Evolutionary conservation across 2,888 invertebrate genomes (phyloP), one percentile per base, ranked within the genome.

Genomic region (Allolobophora icterica): DNA sequence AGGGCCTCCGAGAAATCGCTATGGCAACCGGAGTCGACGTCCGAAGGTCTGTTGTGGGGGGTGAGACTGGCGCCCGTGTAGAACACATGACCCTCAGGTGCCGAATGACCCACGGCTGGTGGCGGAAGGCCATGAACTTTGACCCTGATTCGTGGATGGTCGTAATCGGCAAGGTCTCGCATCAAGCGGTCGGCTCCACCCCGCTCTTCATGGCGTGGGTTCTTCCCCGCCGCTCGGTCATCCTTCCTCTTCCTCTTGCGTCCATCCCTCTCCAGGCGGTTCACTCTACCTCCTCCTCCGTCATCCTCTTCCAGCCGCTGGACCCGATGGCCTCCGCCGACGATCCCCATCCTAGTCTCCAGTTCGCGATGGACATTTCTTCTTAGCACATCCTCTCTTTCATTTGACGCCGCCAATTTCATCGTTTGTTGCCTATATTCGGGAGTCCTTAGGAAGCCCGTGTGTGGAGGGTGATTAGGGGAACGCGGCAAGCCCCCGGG

Each of bases 1-100:
- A 71, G 87, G 21, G 87, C 34, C 30, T 87, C 87, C 87, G 87
- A 87, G 38, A 38, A 5, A 35, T 87, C 87, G 35, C 87, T 87
- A 87, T 87, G 87, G 87, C 87, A 87, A 87, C 87, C 87, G 87
- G 87, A 87, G 87, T 87, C 87, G 11, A 24, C 87, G 35, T 87
- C 87, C 87, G 87, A 87, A 4, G 34, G 87, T 24, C 34, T 17
- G 21, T 87, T 87, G 35, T 38, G 87, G 34, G 38, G 38, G 87
- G 87, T 35, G 38, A 34, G 35, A 38, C 87, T 87, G 35, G 87
- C 87, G 2, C 38, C 87, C 11, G 87, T 87, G 87, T 87, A 38
- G 38, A 87, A 87, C 87, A 87, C 87, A 35, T 87, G 87, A 87
- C 87, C 87, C 6, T 38, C 35, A 34, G 52, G 1, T 1, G 21